Evolutionary conservation across 2,113 vertebrate species (phyloP), one percentile per base, ranked within the genome.

Genomic region (Propithecus coquereli): DNA sequence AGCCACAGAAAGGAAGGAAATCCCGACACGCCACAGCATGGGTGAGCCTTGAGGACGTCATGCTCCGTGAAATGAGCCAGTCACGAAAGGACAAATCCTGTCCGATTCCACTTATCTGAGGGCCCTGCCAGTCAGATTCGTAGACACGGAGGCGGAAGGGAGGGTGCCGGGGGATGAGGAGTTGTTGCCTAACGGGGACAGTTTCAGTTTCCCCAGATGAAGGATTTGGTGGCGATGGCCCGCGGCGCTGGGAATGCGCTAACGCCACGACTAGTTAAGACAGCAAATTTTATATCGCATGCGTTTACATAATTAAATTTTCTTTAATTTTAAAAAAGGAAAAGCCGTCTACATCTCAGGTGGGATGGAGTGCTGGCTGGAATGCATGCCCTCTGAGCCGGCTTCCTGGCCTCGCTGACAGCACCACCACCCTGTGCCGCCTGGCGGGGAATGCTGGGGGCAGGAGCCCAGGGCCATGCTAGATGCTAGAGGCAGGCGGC

Each of bases 371-470:
- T 5, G 4, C 45, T 47, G 50, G 61, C 45, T 5, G n/a, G 32
- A 17, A 25, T 0, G 6, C 18, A 4, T 0, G 0, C 6, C 2
- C 52, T 10, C 13, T n/a, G 80, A 32, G 37, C 8, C 8, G 30
- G 25, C 14, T 61, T 30, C 20, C 22, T 37, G 54, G 25, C 54
- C 12, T 80, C 3, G 6, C n/a, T 34, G 50, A 59, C 27, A n/a
- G 50, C 37, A 11, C 30, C 12, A 30, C 37, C 50, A 6, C 89
- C 61, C 5, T 0, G 5, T 37, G 37, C 37, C 1, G 37, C 80
- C 16, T 6, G 54, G 23, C 80, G 5, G 1, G 25, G 13, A 7
- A 1, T 6, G 17, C 17, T 10, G 0, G 4, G 37, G 10, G 14
- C 11, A 3, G 0, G 11, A 20, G 8, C 32, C 23, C 47, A 20